These are phyloP conservation scores for Drosophila murphyi DNA, from an alignment of 1,140 invertebrate species.

Conservation along the genomic window DNA sequence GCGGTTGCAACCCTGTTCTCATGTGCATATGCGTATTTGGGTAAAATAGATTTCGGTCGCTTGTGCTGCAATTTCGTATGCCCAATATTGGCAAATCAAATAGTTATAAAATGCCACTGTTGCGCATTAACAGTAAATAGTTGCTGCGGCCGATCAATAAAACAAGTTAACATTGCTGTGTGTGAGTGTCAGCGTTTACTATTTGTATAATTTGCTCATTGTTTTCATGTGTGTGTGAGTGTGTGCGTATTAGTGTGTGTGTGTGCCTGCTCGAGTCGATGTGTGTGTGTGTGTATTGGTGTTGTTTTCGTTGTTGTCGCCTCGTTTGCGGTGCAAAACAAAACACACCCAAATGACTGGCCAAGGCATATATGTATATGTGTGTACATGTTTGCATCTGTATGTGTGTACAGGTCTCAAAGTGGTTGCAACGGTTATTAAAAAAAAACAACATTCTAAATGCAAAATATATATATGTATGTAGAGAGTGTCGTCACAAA, in stretches of 20 bases:
- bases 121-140: constrained; percentile 35
- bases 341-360: constrained; percentile 55
- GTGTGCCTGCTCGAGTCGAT: constrained; percentile 1
- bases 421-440: background rate
- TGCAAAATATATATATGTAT: background rate
- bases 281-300: constrained; percentile 14
- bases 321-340: constrained; percentile 53
- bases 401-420: background rate
- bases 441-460: background rate
- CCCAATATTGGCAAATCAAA: constrained; percentile 19
- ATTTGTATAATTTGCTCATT: constrained; percentile 50
- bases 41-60: constrained; percentile 43
- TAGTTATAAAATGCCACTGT: constrained; percentile 35
- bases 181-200: constrained; percentile 41
- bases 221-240: constrained; percentile 27
- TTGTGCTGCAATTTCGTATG: constrained; percentile 35
- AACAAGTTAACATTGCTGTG: constrained; percentile 19
- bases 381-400: background rate
- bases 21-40: constrained; percentile 56
- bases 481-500: constrained; percentile 7
- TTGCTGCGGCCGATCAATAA: constrained; percentile 16
- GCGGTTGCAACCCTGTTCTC: constrained; percentile 39
- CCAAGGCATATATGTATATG: background rate
- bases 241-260: constrained; percentile 10
- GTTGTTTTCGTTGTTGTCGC: constrained; percentile 35